Conservation (phyloP, 2,113 vertebrate genomes). For the Pedionomus torquatus region DNA sequence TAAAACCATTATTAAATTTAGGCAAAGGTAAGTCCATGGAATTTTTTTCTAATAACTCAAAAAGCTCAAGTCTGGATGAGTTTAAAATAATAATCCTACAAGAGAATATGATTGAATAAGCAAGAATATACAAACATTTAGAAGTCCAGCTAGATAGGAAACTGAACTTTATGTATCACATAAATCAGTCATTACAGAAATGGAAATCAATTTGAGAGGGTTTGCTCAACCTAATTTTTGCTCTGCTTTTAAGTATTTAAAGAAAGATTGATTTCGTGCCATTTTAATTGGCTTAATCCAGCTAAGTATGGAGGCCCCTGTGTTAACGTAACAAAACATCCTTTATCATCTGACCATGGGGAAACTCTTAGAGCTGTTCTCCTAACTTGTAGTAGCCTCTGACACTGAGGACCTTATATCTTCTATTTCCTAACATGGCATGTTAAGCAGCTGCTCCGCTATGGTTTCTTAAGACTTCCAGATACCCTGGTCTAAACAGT, state of each 20-base stretch:
- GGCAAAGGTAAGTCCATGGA: constrained; percentile 56
- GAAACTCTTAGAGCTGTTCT: background rate
- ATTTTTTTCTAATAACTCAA: constrained; percentile 70
- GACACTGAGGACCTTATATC: background rate
- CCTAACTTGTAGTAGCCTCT: background rate
- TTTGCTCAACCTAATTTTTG: constrained; percentile 57
- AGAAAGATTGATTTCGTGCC: constrained; percentile 59
- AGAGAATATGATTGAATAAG: constrained; percentile 67
- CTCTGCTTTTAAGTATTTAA: constrained; percentile 67
- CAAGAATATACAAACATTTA: constrained; percentile 48
- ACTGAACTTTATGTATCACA: constrained; percentile 55
- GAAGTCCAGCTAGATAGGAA: constrained; percentile 41
- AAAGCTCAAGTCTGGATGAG: constrained; percentile 72
- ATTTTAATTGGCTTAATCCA: constrained; percentile 60
- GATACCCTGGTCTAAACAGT: background rate
- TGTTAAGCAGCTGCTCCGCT: background rate
- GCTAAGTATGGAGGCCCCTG: constrained; percentile 16
- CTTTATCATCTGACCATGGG: background rate
- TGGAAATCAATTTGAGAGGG: constrained; percentile 48
- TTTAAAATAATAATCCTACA: constrained; percentile 72
- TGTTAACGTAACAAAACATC: constrained; percentile 30
- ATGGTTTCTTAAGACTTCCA: background rate
- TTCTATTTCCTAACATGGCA: background rate
- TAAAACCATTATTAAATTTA: constrained; percentile 69
- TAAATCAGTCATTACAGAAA: constrained; percentile 67